Evolutionary conservation across 2,888 invertebrate species (phyloP), one percentile per base, ranked within the genome.

Genomic region (Choreutis nemorana): DNA sequence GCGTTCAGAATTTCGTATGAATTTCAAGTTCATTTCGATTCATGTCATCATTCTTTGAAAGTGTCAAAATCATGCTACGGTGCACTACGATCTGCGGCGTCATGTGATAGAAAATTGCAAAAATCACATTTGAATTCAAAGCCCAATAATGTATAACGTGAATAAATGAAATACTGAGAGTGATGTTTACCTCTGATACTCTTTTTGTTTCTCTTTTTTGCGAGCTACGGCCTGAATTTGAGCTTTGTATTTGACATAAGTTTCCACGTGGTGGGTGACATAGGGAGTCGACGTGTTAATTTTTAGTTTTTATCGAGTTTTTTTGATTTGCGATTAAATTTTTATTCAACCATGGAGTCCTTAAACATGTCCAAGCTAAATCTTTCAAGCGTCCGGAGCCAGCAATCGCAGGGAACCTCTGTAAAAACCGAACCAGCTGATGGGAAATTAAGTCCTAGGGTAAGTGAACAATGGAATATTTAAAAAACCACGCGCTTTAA

Each of bases 221-320:
- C 46, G 40, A 40, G 42, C 43, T 49, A 42, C 39, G 48, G 40
- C 41, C 39, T 35, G 28, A 47, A 42, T 46, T 45, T 37, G 43
- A 39, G 41, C 34, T 39, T 41, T 50, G 39, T 48, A 48, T 57
- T 59, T 77, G 77, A 73, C 77, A 60, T 55, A 62, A 55, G 53
- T 65, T 63, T 73, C 77, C 77, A 77, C 77, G 77, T 77, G 77
- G 73, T 75, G 62, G 46, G 52, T 55, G 75, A 68, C 72, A 72
- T 28, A 32, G 48, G 44, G 43, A 49, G 70, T 70, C 63, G 64
- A 77, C 77, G 75, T 77, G 75, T 71, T 64, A 62, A 56, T 53
- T 42, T 45, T 55, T 42, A 10, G n/a, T 23, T 9, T n/a, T 10
- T 28, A 11, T n/a, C 8, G 10, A 24, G 9, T 23, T 13, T 15